phyloP scores from a whole-genome alignment of 2,888 invertebrate species.

The Caenorhabditis doughertyi region DNA sequence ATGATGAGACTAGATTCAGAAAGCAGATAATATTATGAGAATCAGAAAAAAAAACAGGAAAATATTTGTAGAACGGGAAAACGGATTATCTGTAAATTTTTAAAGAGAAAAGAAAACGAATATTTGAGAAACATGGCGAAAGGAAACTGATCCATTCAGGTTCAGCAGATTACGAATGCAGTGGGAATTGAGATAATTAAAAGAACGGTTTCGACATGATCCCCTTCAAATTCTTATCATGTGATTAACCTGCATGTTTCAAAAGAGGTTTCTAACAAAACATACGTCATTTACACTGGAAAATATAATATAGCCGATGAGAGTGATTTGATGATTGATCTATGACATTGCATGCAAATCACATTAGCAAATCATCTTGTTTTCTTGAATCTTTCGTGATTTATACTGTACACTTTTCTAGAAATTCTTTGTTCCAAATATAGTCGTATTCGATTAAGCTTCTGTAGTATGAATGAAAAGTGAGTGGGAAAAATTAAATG shows the following conservation, averaged over 20 bases:
- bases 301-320: background rate
- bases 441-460: no score
- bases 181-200: no score
- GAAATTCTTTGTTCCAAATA: constrained; percentile 20
- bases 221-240: background rate
- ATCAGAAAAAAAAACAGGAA: constrained; percentile 8
- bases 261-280: constrained; percentile 11
- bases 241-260: constrained; percentile 27
- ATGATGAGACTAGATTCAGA: constrained; percentile 28
- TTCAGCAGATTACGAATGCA: no score
- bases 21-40: constrained; percentile 1
- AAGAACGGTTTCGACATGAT: no score
- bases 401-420: constrained; percentile 10
- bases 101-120: background rate
- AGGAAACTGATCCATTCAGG: no score
- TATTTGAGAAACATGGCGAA: background rate
- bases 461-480: no score
- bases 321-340: constrained; percentile 26
- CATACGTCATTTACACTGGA: constrained; percentile 22
- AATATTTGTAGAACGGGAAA: background rate
- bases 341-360: constrained; percentile 20
- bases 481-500: background rate
- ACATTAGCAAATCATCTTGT: constrained; percentile 21
- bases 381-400: background rate
- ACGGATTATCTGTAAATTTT: background rate